phyloP scores from a whole-genome alignment of 1,140 invertebrate species.

The Halyomorpha halys region DNA sequence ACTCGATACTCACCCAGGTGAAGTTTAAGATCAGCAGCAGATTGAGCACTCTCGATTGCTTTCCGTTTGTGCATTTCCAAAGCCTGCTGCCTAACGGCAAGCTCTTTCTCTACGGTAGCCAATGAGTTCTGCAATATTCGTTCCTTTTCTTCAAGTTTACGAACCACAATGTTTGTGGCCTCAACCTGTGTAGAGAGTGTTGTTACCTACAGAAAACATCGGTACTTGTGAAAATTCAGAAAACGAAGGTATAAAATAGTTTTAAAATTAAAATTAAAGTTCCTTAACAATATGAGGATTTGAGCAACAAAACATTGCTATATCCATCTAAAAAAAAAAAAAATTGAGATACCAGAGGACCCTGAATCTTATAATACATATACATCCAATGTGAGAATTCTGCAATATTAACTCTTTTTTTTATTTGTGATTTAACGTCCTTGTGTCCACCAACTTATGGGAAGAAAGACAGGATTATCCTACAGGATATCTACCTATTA shows the following conservation, averaged over 20 bases:
- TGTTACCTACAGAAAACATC: constrained; percentile 41
- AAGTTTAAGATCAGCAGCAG: constrained; percentile 91
- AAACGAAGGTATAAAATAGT: too few species aligned
- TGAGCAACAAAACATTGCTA: too few species aligned
- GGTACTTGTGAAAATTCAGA: not conserved
- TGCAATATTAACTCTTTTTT: too few species aligned
- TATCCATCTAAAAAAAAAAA: too few species aligned
- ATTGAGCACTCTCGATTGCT: constrained; percentile 90
- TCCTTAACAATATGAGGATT: too few species aligned
- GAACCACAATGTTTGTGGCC: constrained; percentile 86
- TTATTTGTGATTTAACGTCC: too few species aligned
- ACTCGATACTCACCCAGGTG: constrained; percentile 65
- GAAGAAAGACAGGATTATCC: too few species aligned
- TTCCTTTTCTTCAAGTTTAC: constrained; percentile 96
- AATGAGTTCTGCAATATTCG: constrained; percentile 84
- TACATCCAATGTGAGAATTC: too few species aligned
- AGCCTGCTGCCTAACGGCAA: constrained; percentile 77
- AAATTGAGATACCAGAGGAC: too few species aligned
- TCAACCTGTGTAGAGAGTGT: constrained; percentile 86
- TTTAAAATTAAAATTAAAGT: not conserved
- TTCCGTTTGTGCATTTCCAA: constrained; percentile 98
- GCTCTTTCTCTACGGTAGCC: constrained; percentile 88
- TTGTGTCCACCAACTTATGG: too few species aligned
- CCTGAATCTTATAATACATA: too few species aligned
- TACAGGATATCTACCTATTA: too few species aligned